Percentiles rank a stretch among this genome's conserved stretches.
These are phyloP conservation scores for Syrrhaptes paradoxus DNA, from an alignment of 2,113 vertebrate genomes.

Conservation along the genomic window DNA sequence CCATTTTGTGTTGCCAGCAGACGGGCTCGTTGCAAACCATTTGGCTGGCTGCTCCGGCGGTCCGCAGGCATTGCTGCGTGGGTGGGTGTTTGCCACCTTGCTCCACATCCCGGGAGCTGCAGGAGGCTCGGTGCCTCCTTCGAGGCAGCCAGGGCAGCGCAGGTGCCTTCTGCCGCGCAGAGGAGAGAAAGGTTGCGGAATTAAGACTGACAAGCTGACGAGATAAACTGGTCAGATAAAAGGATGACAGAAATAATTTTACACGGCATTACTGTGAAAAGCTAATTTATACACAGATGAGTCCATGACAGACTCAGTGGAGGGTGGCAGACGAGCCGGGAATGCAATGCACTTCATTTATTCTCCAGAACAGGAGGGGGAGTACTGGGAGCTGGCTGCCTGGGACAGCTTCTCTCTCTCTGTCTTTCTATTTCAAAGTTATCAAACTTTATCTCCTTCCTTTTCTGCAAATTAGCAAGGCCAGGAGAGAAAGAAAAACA, in stretches of 20 bases:
- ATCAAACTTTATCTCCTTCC: conserved; percentile 45
- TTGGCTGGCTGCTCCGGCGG: rapidly evolving
- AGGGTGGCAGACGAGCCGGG: conserved; percentile 54
- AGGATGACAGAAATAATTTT: conserved; percentile 73
- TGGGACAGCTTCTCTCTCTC: background rate
- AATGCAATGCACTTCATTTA: conserved; percentile 65
- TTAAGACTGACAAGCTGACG: conserved; percentile 65
- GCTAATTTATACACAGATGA: conserved; percentile 74
- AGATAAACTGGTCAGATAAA: conserved; percentile 73
- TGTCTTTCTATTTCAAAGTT: background rate
- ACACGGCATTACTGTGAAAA: conserved; percentile 66
- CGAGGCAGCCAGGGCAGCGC: background rate
- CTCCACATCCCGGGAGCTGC: background rate
- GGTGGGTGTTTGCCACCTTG: background rate
- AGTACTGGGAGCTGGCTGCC: background rate
- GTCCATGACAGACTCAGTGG: conserved; percentile 64
- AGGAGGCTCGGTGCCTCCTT: background rate
- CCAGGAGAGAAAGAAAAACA: background rate
- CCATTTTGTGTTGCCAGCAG: background rate
- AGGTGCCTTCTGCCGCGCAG: background rate
- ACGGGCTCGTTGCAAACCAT: background rate
- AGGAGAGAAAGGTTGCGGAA: conserved; percentile 10
- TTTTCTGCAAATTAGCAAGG: conserved; percentile 1
- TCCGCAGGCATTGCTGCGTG: rapidly evolving
- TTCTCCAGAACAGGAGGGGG: background rate